Evolutionary conservation across 2,113 vertebrate species (phyloP).

Genomic region (Setophaga kirtlandii): DNA sequence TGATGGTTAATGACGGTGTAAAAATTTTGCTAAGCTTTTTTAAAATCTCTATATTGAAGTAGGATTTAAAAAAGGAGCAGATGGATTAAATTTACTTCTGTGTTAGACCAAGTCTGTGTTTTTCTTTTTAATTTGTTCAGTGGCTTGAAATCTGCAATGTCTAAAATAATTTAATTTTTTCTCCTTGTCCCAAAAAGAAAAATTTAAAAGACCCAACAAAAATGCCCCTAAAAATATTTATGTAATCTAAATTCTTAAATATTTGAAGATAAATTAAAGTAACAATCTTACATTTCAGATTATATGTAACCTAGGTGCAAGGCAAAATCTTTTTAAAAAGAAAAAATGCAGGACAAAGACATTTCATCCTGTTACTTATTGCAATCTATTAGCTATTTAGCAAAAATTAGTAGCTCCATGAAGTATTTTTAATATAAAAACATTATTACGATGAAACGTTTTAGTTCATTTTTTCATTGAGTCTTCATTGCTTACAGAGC

Average conservation of each 20-base stretch:
- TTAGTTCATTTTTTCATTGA: background rate
- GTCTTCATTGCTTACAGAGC: background rate
- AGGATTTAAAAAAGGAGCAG: rapidly evolving
- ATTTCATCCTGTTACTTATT: background rate
- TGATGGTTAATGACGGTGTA: background rate
- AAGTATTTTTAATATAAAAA: background rate
- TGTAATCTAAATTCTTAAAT: background rate
- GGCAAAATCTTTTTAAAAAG: background rate
- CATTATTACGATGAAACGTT: background rate
- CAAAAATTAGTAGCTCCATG: background rate
- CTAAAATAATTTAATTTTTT: background rate
- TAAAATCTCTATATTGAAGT: background rate
- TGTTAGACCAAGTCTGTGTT: background rate
- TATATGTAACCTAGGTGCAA: background rate
- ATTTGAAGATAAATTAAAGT: background rate
- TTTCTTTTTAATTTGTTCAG: background rate
- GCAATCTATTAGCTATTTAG: background rate
- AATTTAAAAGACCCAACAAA: background rate
- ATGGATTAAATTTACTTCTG: background rate
- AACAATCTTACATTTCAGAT: background rate
- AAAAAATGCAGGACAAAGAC: rapidly evolving
- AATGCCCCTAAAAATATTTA: background rate
- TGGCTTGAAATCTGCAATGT: background rate
- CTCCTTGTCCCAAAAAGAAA: background rate
- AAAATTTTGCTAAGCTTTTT: background rate